Conservation (phyloP, 2,113 vertebrate genomes). For the Phylloscopus trochiloides region DNA sequence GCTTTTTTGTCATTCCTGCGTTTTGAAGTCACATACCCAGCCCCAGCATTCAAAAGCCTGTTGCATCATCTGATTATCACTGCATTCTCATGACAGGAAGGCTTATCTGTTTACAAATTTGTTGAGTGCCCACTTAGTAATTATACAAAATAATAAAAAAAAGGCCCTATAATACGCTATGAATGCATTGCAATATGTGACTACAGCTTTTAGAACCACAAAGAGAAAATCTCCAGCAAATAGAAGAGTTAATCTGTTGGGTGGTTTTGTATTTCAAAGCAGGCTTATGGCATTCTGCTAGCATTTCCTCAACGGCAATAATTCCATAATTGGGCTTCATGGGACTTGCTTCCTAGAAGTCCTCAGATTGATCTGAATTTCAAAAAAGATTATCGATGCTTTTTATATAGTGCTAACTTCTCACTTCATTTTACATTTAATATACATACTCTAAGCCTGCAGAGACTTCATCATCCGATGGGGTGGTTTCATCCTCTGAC, state of each 20-base stretch:
- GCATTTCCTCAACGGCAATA: neutral
- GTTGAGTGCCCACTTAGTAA: neutral
- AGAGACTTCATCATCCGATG: conserved; percentile 74
- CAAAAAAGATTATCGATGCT: neutral
- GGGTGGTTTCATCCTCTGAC: conserved; percentile 80
- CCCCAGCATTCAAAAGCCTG: neutral
- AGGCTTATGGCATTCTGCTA: neutral
- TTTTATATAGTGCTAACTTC: neutral
- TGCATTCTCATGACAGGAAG: neutral
- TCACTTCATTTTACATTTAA: neutral
- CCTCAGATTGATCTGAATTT: neutral
- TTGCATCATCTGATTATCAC: neutral
- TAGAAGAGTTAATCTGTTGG: neutral
- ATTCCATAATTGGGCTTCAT: neutral
- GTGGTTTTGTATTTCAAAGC: neutral
- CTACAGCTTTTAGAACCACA: neutral
- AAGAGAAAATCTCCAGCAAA: neutral
- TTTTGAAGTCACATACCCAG: neutral
- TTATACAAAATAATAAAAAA: neutral
- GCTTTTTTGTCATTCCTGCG: neutral
- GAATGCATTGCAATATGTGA: neutral
- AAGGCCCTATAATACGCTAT: neutral
- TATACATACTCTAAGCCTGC: conserved; percentile 75
- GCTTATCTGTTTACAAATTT: neutral
- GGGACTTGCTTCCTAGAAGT: neutral